Base-by-base conservation (phyloP, 2,888 invertebrate species). In the Dione vanillae region DNA sequence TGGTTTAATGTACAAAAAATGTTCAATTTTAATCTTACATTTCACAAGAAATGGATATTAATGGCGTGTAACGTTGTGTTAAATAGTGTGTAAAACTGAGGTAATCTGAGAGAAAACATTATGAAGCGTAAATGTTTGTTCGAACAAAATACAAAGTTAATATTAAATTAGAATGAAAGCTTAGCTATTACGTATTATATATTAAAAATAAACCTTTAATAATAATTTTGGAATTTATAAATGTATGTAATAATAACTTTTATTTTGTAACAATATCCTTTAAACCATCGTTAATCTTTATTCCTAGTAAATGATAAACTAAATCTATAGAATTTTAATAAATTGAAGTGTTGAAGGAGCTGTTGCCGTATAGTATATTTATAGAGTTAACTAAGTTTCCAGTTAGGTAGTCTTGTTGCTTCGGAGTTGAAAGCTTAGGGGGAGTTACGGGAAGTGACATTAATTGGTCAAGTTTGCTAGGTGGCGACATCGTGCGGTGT, bases 391-490 rank as follows among this genome's bases (percentile, higher is more conserved):
- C 47, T 47, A 62, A 68, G 61, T 54, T 68, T 54, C 20, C 40
- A 58, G 49, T 59, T 68, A 62, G 59, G 52, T 68, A 47, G 65
- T 58, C 20, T 45, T 67, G 67, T 59, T 49, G 58, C 59, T 40
- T 51, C 12, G 16, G 35, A 62, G 62, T 68, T 62, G 51, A 37
- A 51, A 68, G 68, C 62, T 68, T 68, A 68, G 62, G 27, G 43
- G 19, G 64, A 65, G 71, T 67, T 59, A 64, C 51, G 40, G 56
- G 65, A 65, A 65, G 45, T 37, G 71, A 71, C 68, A 59, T 65
- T 82, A 85, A 85, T 87, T 83, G 86, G 80, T 78, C 77, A 84
- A 86, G 85, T 87, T 86, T 80, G 81, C 76, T 70, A 78, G 78
- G 81, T 79, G 80, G 78, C 78, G 80, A 77, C 78, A 76, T 77